phyloP scores from a whole-genome alignment of 2,797 vertebrate species.

The Manis javanica region DNA sequence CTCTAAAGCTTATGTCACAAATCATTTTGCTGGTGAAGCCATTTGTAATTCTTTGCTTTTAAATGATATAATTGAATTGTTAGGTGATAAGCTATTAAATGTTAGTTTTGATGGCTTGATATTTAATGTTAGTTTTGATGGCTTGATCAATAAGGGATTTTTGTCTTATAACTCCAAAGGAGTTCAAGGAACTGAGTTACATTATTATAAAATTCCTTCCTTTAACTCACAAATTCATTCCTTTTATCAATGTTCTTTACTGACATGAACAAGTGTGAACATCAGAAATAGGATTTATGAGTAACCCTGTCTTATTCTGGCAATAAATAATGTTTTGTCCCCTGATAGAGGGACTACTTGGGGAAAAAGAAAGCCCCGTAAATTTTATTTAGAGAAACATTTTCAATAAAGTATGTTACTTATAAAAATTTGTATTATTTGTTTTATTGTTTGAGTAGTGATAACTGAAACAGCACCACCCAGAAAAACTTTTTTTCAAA shows the following conservation, averaged over 20 bases:
- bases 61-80: constrained; percentile 21
- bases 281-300: constrained; percentile 36
- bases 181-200: constrained; percentile 1
- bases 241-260: not conserved
- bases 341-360: not conserved
- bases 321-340: not conserved
- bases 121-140: constrained; percentile 39
- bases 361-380: not conserved
- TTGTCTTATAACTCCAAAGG: not conserved
- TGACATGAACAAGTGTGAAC: not conserved
- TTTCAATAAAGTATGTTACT: not conserved
- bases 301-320: not conserved
- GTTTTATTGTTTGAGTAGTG: not conserved
- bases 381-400: not conserved
- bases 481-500: not conserved
- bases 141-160: constrained; percentile 15
- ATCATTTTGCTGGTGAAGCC: not conserved
- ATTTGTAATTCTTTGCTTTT: constrained; percentile 31
- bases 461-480: constrained; percentile 12
- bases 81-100: constrained; percentile 26
- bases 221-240: not conserved
- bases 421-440: constrained; percentile 26
- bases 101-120: constrained; percentile 54
- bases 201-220: constrained; percentile 14
- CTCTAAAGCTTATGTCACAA: not conserved